Conservation (phyloP, 2,797 vertebrate genomes). For the Helarctos malayanus region DNA sequence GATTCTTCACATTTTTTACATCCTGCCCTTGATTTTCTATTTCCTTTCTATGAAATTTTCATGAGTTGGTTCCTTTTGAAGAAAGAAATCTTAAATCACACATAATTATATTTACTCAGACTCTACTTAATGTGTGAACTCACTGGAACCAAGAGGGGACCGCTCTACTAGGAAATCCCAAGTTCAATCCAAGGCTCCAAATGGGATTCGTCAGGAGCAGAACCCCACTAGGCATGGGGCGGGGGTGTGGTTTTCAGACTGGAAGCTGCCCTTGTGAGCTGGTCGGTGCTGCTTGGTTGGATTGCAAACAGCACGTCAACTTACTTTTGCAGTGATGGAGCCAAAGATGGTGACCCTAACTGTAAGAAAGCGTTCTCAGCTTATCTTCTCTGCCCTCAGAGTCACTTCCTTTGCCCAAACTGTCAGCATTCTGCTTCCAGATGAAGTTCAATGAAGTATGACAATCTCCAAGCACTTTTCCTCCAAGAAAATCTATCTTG, state of each 20-base stretch:
- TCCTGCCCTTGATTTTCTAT: conserved; percentile 74
- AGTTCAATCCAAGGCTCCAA: background rate
- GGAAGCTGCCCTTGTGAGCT: background rate
- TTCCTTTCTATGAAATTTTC: conserved; percentile 81
- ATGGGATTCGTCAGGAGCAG: background rate
- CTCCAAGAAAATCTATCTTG: background rate
- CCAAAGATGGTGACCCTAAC: background rate
- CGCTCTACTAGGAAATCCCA: background rate
- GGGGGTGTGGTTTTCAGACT: background rate
- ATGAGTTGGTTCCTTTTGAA: conserved; percentile 76
- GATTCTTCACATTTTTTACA: conserved; percentile 74
- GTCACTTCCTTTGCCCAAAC: conserved; percentile 39
- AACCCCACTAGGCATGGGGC: background rate
- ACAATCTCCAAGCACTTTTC: background rate
- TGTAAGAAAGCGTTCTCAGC: background rate
- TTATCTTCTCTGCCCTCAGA: conserved; percentile 8
- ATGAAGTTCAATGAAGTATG: background rate
- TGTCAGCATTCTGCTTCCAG: background rate
- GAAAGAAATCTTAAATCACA: conserved; percentile 71
- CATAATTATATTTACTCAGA: conserved; percentile 75
- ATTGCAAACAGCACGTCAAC: background rate
- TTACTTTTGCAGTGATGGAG: background rate
- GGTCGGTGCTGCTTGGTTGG: background rate
- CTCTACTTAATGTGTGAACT: conserved; percentile 59
- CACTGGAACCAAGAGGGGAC: background rate